Evolutionary conservation across 2,113 vertebrate genomes (phyloP).

Genomic region (Hystrix cristata): DNA sequence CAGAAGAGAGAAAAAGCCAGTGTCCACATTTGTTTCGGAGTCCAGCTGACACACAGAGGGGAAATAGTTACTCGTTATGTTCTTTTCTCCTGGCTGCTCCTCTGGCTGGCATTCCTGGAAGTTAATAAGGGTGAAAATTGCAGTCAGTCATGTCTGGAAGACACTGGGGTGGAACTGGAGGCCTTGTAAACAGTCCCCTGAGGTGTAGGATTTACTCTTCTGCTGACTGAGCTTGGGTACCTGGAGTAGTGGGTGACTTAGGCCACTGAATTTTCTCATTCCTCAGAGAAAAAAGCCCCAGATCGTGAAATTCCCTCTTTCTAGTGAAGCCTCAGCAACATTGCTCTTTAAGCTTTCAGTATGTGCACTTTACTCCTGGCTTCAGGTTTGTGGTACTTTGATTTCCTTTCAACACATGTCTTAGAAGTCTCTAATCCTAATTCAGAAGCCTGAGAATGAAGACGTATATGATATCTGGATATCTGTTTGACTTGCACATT

Average conservation of each 20-base stretch:
- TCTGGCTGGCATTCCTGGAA: conserved; percentile 87
- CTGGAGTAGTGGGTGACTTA: conserved; percentile 41
- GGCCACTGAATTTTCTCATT: conserved; percentile 49
- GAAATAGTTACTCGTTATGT: conserved; percentile 56
- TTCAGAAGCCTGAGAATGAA: conserved; percentile 80
- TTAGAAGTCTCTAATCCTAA: conserved; percentile 83
- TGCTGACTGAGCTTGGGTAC: conserved; percentile 15
- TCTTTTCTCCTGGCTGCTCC: conserved; percentile 71
- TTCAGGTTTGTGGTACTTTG: conserved; percentile 81
- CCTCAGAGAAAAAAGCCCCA: neutral
- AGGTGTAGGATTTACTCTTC: conserved; percentile 3
- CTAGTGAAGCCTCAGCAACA: conserved; percentile 22
- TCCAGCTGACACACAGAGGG: conserved; percentile 64
- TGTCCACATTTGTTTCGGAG: conserved; percentile 60
- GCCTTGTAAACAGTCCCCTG: conserved; percentile 72
- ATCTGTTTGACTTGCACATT: conserved; percentile 81
- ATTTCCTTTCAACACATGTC: conserved; percentile 65
- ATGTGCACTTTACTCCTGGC: conserved; percentile 63
- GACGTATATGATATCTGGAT: conserved; percentile 80
- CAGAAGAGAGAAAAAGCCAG: conserved; percentile 13
- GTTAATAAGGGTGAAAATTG: conserved; percentile 90
- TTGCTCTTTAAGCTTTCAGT: conserved; percentile 75
- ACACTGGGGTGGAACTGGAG: conserved; percentile 81
- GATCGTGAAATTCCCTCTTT: neutral
- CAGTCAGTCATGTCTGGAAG: conserved; percentile 87